Evolutionary conservation across 2,113 vertebrate genomes (phyloP).

Genomic region (Mobula birostris): DNA sequence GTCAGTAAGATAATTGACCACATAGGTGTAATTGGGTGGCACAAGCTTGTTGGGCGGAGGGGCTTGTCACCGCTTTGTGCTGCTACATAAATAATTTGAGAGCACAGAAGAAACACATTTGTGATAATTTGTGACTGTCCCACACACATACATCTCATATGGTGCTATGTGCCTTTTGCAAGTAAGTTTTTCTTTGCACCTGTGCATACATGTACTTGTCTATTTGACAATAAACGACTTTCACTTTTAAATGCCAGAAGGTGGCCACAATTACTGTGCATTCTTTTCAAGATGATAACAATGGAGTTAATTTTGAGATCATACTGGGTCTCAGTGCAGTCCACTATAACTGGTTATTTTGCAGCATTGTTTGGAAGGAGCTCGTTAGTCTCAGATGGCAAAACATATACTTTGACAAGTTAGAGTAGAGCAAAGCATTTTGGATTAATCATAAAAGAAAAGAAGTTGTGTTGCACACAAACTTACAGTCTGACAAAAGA

Average conservation of each 20-base stretch:
- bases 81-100: no score
- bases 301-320: background rate
- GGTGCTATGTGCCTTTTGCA: no score
- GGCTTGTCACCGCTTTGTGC: no score
- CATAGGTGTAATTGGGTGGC: no score
- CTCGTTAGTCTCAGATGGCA: background rate
- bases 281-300: background rate
- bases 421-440: background rate
- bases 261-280: background rate
- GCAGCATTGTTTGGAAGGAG: background rate
- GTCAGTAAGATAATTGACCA: no score
- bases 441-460: background rate
- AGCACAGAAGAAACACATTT: background rate
- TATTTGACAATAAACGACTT: no score
- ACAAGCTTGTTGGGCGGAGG: no score
- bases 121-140: background rate
- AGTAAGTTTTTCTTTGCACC: no score
- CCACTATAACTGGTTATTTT: background rate
- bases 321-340: conserved; percentile 9
- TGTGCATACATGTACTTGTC: no score
- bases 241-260: background rate
- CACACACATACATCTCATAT: no score
- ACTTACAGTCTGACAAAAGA: conserved; percentile 96
- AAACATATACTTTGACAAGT: background rate
- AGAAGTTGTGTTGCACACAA: background rate